Conservation (phyloP, 2,797 vertebrate species). For the Sebastes kiyomatsui region DNA sequence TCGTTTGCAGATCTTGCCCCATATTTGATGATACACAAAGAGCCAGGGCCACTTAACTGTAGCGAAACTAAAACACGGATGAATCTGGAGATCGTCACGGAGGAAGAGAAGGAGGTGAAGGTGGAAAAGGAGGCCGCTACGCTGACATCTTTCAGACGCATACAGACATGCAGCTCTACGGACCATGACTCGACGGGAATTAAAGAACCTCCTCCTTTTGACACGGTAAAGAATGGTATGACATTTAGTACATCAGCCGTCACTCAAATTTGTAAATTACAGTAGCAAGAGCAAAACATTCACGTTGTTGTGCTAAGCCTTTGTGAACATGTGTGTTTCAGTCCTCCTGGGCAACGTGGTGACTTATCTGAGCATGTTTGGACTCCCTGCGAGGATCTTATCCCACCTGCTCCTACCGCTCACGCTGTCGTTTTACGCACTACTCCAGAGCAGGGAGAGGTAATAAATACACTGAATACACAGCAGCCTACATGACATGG, state of each 20-base stretch:
- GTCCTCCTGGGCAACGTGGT: slow-evolving; percentile 55
- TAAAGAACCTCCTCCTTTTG: slow-evolving; percentile 21
- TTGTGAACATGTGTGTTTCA: slow-evolving; percentile 50
- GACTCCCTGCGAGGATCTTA: slow-evolving; percentile 42
- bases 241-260: neutral
- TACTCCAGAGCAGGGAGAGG: slow-evolving; percentile 56
- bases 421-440: slow-evolving; percentile 36
- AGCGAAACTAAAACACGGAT: neutral
- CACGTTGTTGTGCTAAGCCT: neutral
- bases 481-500: neutral
- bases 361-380: slow-evolving; percentile 51
- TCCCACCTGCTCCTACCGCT: slow-evolving; percentile 67
- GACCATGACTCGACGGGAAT: neutral
- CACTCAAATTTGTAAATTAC: neutral
- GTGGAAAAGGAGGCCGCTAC: neutral
- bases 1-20: slow-evolving; percentile 37
- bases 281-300: neutral
- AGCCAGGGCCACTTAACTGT: neutral
- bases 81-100: neutral
- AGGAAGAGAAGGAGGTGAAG: slow-evolving; percentile 28
- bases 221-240: slow-evolving; percentile 61
- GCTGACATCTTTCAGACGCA: slow-evolving; percentile 5
- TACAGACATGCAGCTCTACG: neutral
- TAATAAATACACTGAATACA: slow-evolving; percentile 27
- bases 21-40: neutral